Evolutionary conservation across 2,113 vertebrate genomes (phyloP), one percentile per base, ranked within the genome.

Genomic region (Lycaon pictus): DNA sequence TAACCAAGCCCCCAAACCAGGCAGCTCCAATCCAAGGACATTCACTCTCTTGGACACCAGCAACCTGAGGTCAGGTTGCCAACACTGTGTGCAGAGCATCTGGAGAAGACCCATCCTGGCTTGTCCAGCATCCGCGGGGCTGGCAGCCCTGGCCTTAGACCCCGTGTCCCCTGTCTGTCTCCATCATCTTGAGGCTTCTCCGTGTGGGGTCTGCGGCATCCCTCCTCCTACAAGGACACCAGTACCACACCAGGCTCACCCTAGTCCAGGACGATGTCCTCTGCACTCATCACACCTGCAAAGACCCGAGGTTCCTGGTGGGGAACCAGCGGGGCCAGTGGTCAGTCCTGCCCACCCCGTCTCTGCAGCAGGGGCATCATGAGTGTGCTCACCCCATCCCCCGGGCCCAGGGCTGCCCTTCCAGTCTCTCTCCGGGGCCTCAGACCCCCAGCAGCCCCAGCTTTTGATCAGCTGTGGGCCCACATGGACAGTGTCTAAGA

Each of bases 81-180:
- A 3, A 10, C 5, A 15, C 51, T 0, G 2, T 1, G 71, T 11
- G 12, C 19, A 5, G 37, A 56, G 51, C 16, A 11, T 11, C 51
- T 19, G 35, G 56, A 16, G 48, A 58, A 27, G 27, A 76, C 11
- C 29, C 29, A 16, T 53, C 20, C 29, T 17, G 88, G 6, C 0
- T 3, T 56, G 17, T 62, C 27, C 19, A 17, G 56, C 19, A 12
- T n/a, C 72, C 25, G 37, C 1, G 13, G 27, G 11, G 56, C 37
- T 2, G 3, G 56, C 85, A 32, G 63, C 56, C 56, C 8, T 25
- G 2, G 8, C 56, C 87, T 60, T 62, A 22, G 19, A 29, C 87
- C 37, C 7, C 2, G 1, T 29, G 19, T 11, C 12, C 56, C 27
- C 71, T 17, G 25, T 27, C 53, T 15, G 37, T 74, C 35, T 43